Evolutionary conservation across 2,113 vertebrate genomes (phyloP), one percentile per base, ranked within the genome.

Genomic region (Solea solea): DNA sequence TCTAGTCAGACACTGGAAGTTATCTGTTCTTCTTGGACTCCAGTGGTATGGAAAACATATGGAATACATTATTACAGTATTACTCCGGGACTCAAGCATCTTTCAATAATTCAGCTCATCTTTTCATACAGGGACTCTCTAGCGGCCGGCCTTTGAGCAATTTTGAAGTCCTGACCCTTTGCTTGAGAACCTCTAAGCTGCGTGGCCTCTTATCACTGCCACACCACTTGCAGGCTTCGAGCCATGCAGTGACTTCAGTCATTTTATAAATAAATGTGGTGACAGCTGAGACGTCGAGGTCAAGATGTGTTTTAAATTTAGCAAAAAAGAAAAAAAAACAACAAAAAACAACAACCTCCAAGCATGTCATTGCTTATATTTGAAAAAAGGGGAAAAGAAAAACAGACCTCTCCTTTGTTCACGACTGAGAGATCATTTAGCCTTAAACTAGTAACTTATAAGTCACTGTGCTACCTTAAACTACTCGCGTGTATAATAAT

Each of bases 161-260:
- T 74, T 74, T 81, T 50, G 7, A 44, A 49, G 59, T 57, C 59
- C 51, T 58, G 65, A 80, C 63, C 73, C 25, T 60, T 61, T 74
- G 62, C 69, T 60, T 72, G 63, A 82, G 58, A 72, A 69, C 21
- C 25, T 42, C 44, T 80, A 56, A 84, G 79, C 74, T 80, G 52
- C 42, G 64, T 75, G 58, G 27, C 64, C 53, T 70, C 74, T 70
- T 78, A 76, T 69, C 71, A 51, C 71, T 64, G 49, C 58, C 57
- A 54, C 64, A 44, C 58, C 57, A 54, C 64, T 77, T 48, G 42
- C 8, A 41, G 44, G 34, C 51, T 58, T 53, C 28, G 9, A 40
- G 59, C 13, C 39, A 54, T 68, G 21, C 25, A 53, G 4, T 64
- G 41, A 63, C 34, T 63, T 56, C 21, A 55, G n/a, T 52, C 57